Percentiles rank a stretch among this genome's conserved stretches.
Evolutionary conservation across 2,797 vertebrate genomes (phyloP).

Genomic region (Poeciliopsis presidionis): DNA sequence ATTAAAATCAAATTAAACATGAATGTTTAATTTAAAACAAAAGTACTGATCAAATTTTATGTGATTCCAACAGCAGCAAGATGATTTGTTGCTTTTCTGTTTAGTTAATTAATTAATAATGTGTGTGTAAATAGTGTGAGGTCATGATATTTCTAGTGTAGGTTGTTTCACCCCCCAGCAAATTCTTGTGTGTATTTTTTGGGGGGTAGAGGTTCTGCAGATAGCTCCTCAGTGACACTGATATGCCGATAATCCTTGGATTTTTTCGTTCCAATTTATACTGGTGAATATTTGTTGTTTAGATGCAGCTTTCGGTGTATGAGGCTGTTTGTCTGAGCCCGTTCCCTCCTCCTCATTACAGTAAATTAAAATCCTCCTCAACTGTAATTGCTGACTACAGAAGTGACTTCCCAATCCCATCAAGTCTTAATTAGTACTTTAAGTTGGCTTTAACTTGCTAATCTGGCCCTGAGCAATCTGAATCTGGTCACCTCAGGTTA

Average conservation of each 20-base stretch:
- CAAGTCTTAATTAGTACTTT: conserved; percentile 78
- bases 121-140: not conserved
- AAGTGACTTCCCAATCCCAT: conserved; percentile 78
- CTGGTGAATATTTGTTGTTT: conserved; percentile 6
- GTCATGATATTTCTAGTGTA: not conserved
- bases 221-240: not conserved
- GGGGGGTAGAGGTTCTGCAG: not conserved
- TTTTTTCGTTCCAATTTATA: not conserved
- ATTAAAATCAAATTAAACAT: not conserved
- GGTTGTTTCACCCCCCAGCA: not conserved
- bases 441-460: conserved; percentile 75
- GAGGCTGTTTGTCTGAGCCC: conserved; percentile 13
- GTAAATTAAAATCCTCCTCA: conserved; percentile 79
- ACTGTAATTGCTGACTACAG: conserved; percentile 78
- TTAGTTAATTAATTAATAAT: not conserved
- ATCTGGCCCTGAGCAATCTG: conserved; percentile 69
- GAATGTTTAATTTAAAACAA: not conserved
- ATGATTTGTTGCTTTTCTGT: not conserved
- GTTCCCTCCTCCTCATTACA: conserved; percentile 49
- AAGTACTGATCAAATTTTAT: not conserved
- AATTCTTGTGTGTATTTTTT: not conserved
- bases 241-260: not conserved
- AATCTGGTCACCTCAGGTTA: conserved; percentile 71
- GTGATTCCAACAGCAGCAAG: not conserved
- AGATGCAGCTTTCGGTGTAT: conserved; percentile 15